Conservation (phyloP, 2,888 invertebrate genomes). For the Vannuccia rotundouncinata region DNA sequence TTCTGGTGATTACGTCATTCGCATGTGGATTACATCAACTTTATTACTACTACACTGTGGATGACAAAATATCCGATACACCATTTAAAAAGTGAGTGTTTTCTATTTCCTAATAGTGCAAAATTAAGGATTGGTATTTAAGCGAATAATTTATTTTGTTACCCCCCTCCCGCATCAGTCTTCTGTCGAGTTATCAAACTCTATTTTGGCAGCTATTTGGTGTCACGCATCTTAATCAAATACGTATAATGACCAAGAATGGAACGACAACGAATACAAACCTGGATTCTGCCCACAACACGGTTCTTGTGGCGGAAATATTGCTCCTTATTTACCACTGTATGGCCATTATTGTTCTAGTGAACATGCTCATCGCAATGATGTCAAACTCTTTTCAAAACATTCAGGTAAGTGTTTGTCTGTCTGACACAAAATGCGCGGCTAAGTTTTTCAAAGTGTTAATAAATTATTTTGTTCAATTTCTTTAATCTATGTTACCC, state of each 20-base stretch:
- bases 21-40: conserved; percentile 68
- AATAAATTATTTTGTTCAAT: too few relatives aligned
- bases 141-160: too few relatives aligned
- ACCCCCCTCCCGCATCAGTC: too few relatives aligned
- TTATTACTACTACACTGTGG: conserved; percentile 60
- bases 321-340: conserved; percentile 58
- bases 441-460: too few relatives aligned
- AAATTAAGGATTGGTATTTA: too few relatives aligned
- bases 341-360: conserved; percentile 59
- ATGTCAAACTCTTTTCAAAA: conserved; percentile 59
- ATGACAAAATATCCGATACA: too few relatives aligned
- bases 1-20: conserved; percentile 59
- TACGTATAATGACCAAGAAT: background rate
- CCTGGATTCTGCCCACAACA: conserved; percentile 25
- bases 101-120: too few relatives aligned
- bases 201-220: conserved; percentile 59
- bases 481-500: too few relatives aligned
- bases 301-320: conserved; percentile 50
- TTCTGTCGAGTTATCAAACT: conserved; percentile 57
- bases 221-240: conserved; percentile 46
- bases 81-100: too few relatives aligned
- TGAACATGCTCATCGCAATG: conserved; percentile 60
- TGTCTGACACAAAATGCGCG: too few relatives aligned
- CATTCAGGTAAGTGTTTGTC: conserved; percentile 59
- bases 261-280: background rate